Conservation (phyloP, 2,797 vertebrate genomes). For the Microctenopoma lineatum region DNA sequence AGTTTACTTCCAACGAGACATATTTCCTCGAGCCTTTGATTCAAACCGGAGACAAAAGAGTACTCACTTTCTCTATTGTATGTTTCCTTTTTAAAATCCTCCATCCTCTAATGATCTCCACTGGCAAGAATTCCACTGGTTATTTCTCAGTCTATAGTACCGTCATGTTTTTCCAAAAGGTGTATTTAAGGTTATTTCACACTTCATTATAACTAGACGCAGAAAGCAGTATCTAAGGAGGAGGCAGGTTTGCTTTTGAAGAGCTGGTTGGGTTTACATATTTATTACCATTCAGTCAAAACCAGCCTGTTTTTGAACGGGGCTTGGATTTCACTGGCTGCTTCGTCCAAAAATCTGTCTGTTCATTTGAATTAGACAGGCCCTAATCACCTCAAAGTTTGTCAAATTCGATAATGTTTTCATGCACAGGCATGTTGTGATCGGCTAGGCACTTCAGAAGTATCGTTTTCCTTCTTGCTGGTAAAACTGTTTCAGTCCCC, state of each 20-base stretch:
- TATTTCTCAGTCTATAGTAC: conserved; percentile 16
- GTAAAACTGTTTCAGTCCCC: conserved; percentile 36
- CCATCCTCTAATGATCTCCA: conserved; percentile 75
- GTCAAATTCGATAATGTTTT: conserved; percentile 75
- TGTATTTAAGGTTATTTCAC: conserved; percentile 77
- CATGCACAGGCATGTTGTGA: conserved; percentile 48
- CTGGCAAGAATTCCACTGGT: conserved; percentile 45
- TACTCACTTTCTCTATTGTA: conserved; percentile 45
- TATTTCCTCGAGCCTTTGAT: conserved; percentile 84
- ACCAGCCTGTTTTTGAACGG: conserved; percentile 61
- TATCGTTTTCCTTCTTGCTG: conserved; percentile 50
- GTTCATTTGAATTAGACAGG: conserved; percentile 69
- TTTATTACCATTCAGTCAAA: conserved; percentile 61
- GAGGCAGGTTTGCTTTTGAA: conserved; percentile 61
- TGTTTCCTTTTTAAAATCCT: conserved; percentile 50
- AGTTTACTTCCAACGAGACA: conserved; percentile 81
- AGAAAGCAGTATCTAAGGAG: conserved; percentile 73
- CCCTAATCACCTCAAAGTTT: conserved; percentile 68
- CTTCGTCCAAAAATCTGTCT: conserved; percentile 64
- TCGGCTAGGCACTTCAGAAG: conserved; percentile 51
- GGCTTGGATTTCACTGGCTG: conserved; percentile 75
- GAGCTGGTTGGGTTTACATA: conserved; percentile 71
- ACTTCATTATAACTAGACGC: conserved; percentile 75
- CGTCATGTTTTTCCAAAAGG: conserved; percentile 58
- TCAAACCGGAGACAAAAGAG: conserved; percentile 80